phyloP scores from a whole-genome alignment of 2,888 invertebrate species.

The Syrphus vitripennis region DNA sequence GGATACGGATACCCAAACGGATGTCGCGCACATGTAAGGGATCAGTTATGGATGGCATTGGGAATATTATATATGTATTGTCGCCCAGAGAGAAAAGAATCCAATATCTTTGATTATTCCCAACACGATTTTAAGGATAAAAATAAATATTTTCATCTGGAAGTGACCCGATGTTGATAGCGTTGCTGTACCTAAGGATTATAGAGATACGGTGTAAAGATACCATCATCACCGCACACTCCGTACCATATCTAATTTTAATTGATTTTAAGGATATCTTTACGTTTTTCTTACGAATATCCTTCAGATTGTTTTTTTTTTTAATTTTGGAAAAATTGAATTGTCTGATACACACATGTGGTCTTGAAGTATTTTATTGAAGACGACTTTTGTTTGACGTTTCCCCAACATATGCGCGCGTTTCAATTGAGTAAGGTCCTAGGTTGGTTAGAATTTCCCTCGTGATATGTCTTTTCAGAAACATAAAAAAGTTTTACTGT shows the following conservation, averaged over 20 bases:
- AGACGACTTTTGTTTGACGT: slow-evolving; percentile 60
- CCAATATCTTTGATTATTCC: slow-evolving; percentile 19
- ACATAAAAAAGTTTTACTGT: slow-evolving; percentile 12
- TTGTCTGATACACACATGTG: slow-evolving; percentile 60
- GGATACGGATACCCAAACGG: slow-evolving; percentile 51
- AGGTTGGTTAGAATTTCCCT: background rate
- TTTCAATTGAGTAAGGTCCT: slow-evolving; percentile 38
- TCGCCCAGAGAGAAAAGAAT: slow-evolving; percentile 55
- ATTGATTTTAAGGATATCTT: slow-evolving; percentile 51
- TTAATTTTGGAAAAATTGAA: slow-evolving; percentile 37
- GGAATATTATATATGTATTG: slow-evolving; percentile 16
- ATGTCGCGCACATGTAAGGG: slow-evolving; percentile 70
- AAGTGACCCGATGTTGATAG: slow-evolving; percentile 11
- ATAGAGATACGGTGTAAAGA: background rate
- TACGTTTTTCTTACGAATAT: slow-evolving; percentile 2
- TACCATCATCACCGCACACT: slow-evolving; percentile 22
- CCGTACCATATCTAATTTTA: slow-evolving; percentile 62
- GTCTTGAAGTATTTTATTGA: slow-evolving; percentile 15
- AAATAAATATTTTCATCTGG: slow-evolving; percentile 24
- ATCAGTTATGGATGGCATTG: slow-evolving; percentile 33
- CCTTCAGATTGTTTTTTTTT: slow-evolving; percentile 41
- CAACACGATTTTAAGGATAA: slow-evolving; percentile 51
- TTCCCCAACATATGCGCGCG: slow-evolving; percentile 58
- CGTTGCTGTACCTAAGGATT: slow-evolving; percentile 2
- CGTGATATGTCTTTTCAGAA: background rate